Conservation (phyloP, 1,140 invertebrate species). For the Oedothorax gibbosus region DNA sequence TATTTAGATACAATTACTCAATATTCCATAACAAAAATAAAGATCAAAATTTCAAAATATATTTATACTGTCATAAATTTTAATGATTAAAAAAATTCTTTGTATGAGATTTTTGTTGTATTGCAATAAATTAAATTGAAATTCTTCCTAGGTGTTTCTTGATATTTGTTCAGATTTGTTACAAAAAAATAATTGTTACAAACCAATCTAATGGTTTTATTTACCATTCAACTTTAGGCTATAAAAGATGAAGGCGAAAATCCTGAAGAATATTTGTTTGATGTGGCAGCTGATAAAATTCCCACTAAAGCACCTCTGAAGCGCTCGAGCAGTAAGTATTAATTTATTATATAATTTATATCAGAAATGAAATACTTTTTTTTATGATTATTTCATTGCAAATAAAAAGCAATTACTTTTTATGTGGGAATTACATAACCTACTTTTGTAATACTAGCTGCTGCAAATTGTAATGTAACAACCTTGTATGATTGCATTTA, state of each 20-base stretch:
- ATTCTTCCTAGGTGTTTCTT: too few relatives aligned
- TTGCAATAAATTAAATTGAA: too few relatives aligned
- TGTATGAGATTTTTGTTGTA: too few relatives aligned
- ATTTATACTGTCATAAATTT: too few relatives aligned
- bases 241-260: conserved; percentile 83
- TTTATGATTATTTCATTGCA: neutral
- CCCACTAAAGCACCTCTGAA: conserved; percentile 62
- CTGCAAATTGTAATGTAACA: neutral
- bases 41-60: too few relatives aligned
- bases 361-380: neutral
- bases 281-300: conserved; percentile 67
- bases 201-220: too few relatives aligned
- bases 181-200: too few relatives aligned
- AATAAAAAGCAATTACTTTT: neutral
- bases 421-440: neutral
- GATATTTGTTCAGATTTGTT: too few relatives aligned
- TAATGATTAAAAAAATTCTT: too few relatives aligned
- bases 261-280: conserved; percentile 81
- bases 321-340: conserved; percentile 48
- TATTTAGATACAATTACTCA: too few relatives aligned
- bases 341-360: neutral
- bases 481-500: too few relatives aligned
- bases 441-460: neutral
- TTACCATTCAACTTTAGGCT: conserved; percentile 71
- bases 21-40: too few relatives aligned